Evolutionary conservation across 2,113 vertebrate species (phyloP).

Genomic region (Hoplias malabaricus): DNA sequence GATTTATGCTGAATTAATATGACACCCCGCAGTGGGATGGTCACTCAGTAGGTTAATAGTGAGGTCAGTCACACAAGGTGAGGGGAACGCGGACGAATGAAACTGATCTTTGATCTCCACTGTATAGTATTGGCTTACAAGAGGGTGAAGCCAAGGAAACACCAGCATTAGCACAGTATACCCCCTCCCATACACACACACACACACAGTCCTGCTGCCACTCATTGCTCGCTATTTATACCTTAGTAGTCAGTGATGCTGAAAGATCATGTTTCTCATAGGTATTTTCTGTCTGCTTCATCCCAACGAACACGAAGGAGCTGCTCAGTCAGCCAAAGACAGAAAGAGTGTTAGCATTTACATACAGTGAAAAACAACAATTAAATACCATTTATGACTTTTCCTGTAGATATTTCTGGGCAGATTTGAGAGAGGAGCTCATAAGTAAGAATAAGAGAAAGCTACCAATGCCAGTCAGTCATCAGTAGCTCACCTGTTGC

Average conservation of each 20-base stretch:
- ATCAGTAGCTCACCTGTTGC: no score
- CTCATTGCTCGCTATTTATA: constrained; percentile 75
- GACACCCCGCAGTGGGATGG: background rate
- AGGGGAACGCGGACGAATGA: background rate
- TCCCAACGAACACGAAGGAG: background rate
- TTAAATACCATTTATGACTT: no score
- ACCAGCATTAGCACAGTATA: constrained; percentile 18
- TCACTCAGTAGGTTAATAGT: background rate
- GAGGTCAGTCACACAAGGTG: background rate
- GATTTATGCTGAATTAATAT: background rate
- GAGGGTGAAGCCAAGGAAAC: constrained; percentile 2
- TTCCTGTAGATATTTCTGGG: no score
- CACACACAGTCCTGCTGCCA: constrained; percentile 59
- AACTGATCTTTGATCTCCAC: background rate
- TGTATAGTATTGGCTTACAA: constrained; percentile 1
- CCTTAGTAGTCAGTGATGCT: constrained; percentile 53
- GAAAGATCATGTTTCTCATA: constrained; percentile 72
- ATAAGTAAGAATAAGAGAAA: no score
- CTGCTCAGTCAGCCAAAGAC: constrained; percentile 17
- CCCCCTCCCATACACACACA: constrained; percentile 2
- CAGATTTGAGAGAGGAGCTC: no score
- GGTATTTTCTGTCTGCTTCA: constrained; percentile 38
- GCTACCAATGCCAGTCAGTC: no score
- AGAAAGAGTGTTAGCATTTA: background rate
- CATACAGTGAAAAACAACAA: no score